A percentile compares a stretch with the other conserved stretches of the same genome.
These are phyloP conservation scores for Anthoscopus minutus DNA, from an alignment of 2,113 vertebrate genomes.

Conservation along the genomic window DNA sequence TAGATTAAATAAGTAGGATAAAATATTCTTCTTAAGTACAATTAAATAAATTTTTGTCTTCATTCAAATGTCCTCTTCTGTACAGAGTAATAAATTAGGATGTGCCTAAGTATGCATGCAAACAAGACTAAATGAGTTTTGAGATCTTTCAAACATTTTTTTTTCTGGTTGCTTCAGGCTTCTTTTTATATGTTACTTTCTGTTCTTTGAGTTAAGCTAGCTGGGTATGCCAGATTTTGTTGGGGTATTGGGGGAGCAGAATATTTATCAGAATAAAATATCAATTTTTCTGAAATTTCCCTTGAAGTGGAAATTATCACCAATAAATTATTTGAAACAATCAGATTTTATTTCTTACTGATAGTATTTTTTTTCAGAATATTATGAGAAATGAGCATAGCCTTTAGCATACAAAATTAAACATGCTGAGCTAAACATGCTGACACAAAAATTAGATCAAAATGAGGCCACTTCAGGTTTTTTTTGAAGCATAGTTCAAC, in stretches of 20 bases:
- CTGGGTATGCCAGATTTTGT: rapidly evolving
- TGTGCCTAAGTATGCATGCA: not conserved
- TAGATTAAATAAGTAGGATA: not conserved
- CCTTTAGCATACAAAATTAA: not conserved
- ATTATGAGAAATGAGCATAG: not conserved
- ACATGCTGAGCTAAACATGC: not conserved
- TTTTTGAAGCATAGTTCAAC: not conserved
- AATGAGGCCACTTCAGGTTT: not conserved
- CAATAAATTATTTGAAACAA: not conserved
- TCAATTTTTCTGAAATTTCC: not conserved
- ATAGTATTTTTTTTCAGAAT: not conserved
- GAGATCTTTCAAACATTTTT: not conserved
- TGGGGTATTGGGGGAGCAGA: rapidly evolving
- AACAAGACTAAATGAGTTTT: not conserved
- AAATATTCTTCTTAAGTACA: not conserved
- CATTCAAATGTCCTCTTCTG: not conserved
- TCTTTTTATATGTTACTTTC: not conserved
- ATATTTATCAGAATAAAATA: not conserved
- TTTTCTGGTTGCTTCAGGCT: not conserved
- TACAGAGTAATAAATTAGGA: not conserved
- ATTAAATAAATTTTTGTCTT: not conserved
- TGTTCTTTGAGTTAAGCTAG: not conserved
- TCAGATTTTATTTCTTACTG: not conserved
- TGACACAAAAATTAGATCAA: not conserved
- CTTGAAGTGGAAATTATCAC: not conserved